Conservation (phyloP, 2,797 vertebrate genomes). For the Pseudopleuronectes americanus region DNA sequence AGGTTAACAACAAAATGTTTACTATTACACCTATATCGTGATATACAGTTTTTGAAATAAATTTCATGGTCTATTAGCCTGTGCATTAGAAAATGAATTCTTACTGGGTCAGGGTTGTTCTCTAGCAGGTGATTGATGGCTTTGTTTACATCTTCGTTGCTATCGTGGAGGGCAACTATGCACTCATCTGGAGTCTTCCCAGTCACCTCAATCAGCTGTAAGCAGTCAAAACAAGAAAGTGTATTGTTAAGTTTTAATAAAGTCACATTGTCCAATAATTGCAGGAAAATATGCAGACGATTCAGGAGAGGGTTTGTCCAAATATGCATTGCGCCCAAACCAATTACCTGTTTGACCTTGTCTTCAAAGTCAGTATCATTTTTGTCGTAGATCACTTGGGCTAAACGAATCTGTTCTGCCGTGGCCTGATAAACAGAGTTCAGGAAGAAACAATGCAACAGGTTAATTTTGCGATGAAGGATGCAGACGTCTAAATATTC, state of each 20-base stretch:
- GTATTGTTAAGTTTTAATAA: not conserved
- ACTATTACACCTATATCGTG: not conserved
- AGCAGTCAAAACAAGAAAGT: slow-evolving; percentile 11
- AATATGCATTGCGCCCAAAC: not conserved
- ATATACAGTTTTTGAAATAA: not conserved
- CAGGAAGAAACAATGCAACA: slow-evolving; percentile 20
- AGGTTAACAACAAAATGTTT: not conserved
- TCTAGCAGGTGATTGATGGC: slow-evolving; percentile 97
- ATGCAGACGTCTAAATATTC: not conserved
- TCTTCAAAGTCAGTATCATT: slow-evolving; percentile 96
- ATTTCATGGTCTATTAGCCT: not conserved
- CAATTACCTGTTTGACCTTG: slow-evolving; percentile 94
- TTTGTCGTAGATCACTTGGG: slow-evolving; percentile 97
- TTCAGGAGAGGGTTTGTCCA: not conserved
- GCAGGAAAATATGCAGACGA: not conserved
- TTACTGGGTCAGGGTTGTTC: slow-evolving; percentile 92
- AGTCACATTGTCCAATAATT: not conserved
- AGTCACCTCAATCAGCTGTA: slow-evolving; percentile 96
- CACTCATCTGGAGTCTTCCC: slow-evolving; percentile 97
- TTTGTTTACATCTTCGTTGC: slow-evolving; percentile 96
- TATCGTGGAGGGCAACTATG: slow-evolving; percentile 96
- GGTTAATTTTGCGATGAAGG: not conserved
- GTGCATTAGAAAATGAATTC: slow-evolving; percentile 4
- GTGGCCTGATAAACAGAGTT: slow-evolving; percentile 87
- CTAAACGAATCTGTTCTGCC: slow-evolving; percentile 98